These are phyloP conservation scores for Chaetodon auriga DNA, from an alignment of 2,113 vertebrate genomes.

Conservation along the genomic window DNA sequence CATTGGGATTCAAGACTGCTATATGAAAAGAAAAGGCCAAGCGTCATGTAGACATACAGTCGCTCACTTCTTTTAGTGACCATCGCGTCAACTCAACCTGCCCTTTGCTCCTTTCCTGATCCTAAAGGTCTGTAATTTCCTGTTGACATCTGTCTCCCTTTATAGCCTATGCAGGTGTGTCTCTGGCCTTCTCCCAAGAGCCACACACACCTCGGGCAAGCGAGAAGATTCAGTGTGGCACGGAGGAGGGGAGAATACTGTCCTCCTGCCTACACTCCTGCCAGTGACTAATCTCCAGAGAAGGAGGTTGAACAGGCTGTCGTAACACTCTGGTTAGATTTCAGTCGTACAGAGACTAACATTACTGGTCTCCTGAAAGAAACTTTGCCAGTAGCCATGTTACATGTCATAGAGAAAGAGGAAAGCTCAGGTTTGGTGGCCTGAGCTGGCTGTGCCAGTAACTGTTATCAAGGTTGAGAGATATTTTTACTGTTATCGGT, in stretches of 20 bases:
- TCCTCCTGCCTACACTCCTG: slow-evolving; percentile 32
- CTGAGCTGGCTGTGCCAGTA: slow-evolving; percentile 1
- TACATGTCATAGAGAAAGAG: background rate
- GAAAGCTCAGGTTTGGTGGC: slow-evolving; percentile 1
- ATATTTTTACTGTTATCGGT: background rate
- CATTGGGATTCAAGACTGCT: background rate
- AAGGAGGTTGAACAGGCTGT: slow-evolving; percentile 27
- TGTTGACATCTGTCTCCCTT: slow-evolving; percentile 56
- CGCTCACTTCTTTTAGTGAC: background rate
- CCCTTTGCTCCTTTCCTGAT: background rate
- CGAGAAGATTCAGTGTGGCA: slow-evolving; percentile 1
- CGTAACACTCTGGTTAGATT: slow-evolving; percentile 20
- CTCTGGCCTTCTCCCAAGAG: background rate
- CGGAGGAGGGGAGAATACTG: slow-evolving; percentile 30
- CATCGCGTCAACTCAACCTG: slow-evolving; percentile 9
- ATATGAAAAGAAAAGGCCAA: slow-evolving; percentile 3
- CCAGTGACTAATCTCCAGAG: slow-evolving; percentile 43
- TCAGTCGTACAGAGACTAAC: slow-evolving; percentile 7
- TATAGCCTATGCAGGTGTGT: slow-evolving; percentile 54
- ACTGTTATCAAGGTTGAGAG: background rate
- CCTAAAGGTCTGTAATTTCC: slow-evolving; percentile 38
- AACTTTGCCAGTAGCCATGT: background rate
- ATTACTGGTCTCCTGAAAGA: slow-evolving; percentile 17
- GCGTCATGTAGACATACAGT: background rate
- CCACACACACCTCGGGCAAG: slow-evolving; percentile 34